Conservation (phyloP, 2,797 vertebrate species). For the Microctenopoma lineatum region DNA sequence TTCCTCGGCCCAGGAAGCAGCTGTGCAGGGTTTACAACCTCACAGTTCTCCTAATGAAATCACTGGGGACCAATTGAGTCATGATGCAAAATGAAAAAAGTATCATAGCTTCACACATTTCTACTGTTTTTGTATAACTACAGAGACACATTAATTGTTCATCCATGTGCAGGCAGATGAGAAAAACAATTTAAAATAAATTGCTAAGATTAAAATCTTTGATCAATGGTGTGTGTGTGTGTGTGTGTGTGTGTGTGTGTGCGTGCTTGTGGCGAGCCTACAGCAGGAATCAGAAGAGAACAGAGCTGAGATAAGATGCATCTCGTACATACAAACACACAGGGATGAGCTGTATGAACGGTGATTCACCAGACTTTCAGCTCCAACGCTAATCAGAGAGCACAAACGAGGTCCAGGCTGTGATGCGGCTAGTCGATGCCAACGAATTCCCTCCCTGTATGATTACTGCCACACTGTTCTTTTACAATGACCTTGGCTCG, state of each 20-base stretch:
- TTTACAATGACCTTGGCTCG: slow-evolving; percentile 58
- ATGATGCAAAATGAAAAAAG: slow-evolving; percentile 13
- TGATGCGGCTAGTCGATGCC: neutral
- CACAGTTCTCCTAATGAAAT: slow-evolving; percentile 37
- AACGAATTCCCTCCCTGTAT: slow-evolving; percentile 8
- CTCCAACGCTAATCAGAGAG: slow-evolving; percentile 34
- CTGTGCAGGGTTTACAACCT: slow-evolving; percentile 29
- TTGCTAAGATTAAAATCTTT: neutral
- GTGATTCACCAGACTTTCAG: slow-evolving; percentile 33
- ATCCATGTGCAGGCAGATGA: slow-evolving; percentile 4
- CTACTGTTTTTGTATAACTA: neutral
- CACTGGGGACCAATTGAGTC: slow-evolving; percentile 37
- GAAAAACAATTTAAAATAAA: slow-evolving; percentile 8
- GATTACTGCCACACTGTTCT: slow-evolving; percentile 48
- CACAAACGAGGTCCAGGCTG: slow-evolving; percentile 6
- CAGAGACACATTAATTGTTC: neutral
- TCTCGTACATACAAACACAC: slow-evolving; percentile 27
- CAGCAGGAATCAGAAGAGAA: neutral
- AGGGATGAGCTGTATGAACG: slow-evolving; percentile 10
- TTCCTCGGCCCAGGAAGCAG: slow-evolving; percentile 7
- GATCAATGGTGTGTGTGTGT: neutral
- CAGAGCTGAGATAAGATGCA: slow-evolving; percentile 12
- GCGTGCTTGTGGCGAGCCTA: slow-evolving; percentile 15
- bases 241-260: slow-evolving; percentile 7
- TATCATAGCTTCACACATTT: slow-evolving; percentile 6